Conservation (phyloP, 2,888 invertebrate genomes). For the Ptilodon capucinus region DNA sequence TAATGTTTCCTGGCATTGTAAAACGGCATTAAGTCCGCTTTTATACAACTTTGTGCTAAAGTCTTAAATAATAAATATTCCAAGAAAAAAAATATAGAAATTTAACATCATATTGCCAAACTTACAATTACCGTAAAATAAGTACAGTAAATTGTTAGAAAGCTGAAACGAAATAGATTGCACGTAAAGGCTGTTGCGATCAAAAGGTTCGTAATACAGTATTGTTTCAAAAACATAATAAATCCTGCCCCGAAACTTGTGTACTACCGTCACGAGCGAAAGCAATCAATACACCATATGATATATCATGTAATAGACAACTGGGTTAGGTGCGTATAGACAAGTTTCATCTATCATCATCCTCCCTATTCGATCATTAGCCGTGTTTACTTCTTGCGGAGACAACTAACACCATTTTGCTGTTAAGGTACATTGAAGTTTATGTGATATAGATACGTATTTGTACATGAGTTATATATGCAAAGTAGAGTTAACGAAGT, state of each 20-base stretch:
- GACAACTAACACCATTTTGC: slow-evolving; percentile 77
- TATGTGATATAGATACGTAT: slow-evolving; percentile 16
- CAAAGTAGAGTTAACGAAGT: too few species aligned
- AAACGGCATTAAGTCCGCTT: too few species aligned
- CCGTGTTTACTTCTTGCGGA: slow-evolving; percentile 64
- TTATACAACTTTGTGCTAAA: too few species aligned
- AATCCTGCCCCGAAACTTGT: neutral
- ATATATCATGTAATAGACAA: slow-evolving; percentile 44
- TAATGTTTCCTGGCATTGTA: too few species aligned
- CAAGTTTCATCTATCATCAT: slow-evolving; percentile 79
- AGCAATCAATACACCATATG: slow-evolving; percentile 22
- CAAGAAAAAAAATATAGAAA: too few species aligned
- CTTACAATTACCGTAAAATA: too few species aligned
- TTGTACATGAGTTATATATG: neutral
- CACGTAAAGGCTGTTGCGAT: too few species aligned
- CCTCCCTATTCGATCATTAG: slow-evolving; percentile 75
- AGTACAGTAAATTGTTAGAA: too few species aligned
- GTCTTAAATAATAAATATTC: too few species aligned
- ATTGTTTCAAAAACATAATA: neutral
- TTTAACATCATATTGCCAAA: too few species aligned
- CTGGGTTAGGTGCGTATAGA: slow-evolving; percentile 66
- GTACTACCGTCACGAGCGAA: neutral
- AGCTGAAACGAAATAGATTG: too few species aligned
- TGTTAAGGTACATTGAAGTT: slow-evolving; percentile 67
- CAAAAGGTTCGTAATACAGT: neutral